Conservation (phyloP, 2,113 vertebrate genomes). For the Eubucco bourcierii region DNA sequence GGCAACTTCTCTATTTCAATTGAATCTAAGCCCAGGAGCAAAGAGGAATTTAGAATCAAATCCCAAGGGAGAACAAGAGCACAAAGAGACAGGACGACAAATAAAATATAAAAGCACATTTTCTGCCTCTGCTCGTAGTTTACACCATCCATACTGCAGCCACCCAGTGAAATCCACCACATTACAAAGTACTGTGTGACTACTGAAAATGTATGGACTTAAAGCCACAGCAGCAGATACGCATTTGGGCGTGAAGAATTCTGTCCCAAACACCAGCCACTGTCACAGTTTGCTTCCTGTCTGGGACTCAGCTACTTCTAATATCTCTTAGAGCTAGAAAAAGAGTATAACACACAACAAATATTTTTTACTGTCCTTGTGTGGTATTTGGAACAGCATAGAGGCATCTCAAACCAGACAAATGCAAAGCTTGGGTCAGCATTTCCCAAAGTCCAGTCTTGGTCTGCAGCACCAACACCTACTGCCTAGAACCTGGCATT, state of each 20-base stretch:
- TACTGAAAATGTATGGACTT: conserved; percentile 12
- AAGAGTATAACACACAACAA: neutral
- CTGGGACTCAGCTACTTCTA: neutral
- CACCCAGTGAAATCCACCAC: neutral
- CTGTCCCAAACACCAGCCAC: neutral
- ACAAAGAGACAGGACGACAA: neutral
- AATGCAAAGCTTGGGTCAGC: neutral
- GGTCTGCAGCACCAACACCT: neutral
- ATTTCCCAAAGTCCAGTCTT: neutral
- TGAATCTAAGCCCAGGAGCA: neutral
- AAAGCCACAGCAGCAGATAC: neutral
- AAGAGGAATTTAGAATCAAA: neutral
- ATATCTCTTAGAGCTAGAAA: neutral
- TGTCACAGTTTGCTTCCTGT: neutral
- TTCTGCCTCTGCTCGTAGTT: neutral
- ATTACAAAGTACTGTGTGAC: neutral
- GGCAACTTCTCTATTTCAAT: neutral
- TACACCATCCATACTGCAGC: neutral
- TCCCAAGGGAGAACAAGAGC: neutral
- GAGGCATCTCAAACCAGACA: neutral
- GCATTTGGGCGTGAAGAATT: conserved; percentile 27
- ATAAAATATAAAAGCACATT: neutral
- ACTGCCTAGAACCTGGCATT: neutral
- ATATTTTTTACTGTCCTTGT: neutral
- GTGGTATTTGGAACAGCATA: neutral